Evolutionary conservation across 2,888 invertebrate genomes (phyloP), one percentile per base, ranked within the genome.

Genomic region (Drosophila paramelanica): DNA sequence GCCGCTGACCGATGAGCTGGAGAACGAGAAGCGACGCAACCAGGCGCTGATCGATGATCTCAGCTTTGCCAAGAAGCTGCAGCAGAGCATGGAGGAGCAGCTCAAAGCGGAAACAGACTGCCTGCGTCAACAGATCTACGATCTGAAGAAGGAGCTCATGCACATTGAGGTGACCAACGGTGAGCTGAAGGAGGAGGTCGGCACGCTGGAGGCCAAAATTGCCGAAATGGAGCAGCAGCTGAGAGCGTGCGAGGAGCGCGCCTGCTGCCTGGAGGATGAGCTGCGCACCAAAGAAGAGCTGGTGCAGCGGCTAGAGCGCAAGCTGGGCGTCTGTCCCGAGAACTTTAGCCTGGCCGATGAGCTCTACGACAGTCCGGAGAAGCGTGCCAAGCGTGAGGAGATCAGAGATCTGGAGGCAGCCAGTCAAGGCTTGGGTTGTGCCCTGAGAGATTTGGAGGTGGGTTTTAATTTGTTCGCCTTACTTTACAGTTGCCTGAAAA

Each of bases 141-240:
- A 94, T 57, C 79, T 93, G 23, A 93, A 92, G 79, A 94, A 94
- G 90, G 94, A 94, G 77, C 93, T 94, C 67, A 93, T 94, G 85
- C 95, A 95, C 59, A 92, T 94, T 59, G 95, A 95, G 86, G 95
- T 95, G 46, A 95, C 94, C 31, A 95, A 95, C 78, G 93, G 94
- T 61, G 95, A 95, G 91, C 92, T 96, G 10, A 94, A 93, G 80
- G 95, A 95, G 90, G 95, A 95, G 93, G 95, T 95, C 31, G 93
- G 94, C 91, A 94, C 94, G 78, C 92, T 95, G 84, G 94, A 94
- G 90, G 93, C 93, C 82, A 94, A 94, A 92, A 92, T 95, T 76
- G 92, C 93, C 78, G 93, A 94, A 64, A 90, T 95, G 77, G 93
- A 93, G n/a, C 93, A 93, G 72, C 94, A 93, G 85, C 93, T 93